Evolutionary conservation across 1,140 invertebrate species (phyloP).

Genomic region (Platyura marginata): DNA sequence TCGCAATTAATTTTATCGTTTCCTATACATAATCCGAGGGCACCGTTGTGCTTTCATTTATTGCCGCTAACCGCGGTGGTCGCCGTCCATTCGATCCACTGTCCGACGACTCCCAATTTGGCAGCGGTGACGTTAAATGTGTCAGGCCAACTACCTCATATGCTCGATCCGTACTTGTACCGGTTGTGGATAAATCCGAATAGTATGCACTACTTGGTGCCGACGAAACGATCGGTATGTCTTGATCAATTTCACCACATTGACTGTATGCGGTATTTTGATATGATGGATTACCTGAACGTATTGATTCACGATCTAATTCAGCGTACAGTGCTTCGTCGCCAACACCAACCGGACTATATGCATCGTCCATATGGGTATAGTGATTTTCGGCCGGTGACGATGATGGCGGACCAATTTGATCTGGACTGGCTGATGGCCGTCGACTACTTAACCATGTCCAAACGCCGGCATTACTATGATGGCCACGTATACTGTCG

Average conservation of each 20-base stretch:
- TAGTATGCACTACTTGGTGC: conserved; percentile 52
- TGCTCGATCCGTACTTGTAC: conserved; percentile 26
- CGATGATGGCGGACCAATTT: conserved; percentile 23
- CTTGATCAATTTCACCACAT: conserved; percentile 38
- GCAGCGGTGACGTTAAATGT: conserved; percentile 21
- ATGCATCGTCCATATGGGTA: conserved; percentile 46
- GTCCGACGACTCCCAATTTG: conserved; percentile 20
- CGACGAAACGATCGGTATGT: conserved; percentile 37
- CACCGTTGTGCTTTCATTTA: conserved; percentile 33
- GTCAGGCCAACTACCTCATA: conserved; percentile 34
- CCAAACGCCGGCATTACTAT: conserved; percentile 40
- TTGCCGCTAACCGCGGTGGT: conserved; percentile 35
- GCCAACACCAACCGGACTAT: conserved; percentile 26
- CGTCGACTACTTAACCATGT: conserved; percentile 40
- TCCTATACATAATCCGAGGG: conserved; percentile 43
- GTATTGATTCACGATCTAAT: conserved; percentile 32
- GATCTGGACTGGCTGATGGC: conserved; percentile 21
- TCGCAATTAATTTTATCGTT: too few species aligned
- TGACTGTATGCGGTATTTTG: conserved; percentile 49
- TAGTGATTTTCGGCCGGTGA: conserved; percentile 46
- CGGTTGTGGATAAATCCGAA: conserved; percentile 37
- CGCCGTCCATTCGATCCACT: conserved; percentile 11
- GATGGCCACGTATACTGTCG: conserved; percentile 25
- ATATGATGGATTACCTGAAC: conserved; percentile 38
- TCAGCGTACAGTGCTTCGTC: conserved; percentile 45